Percentiles rank a stretch among this genome's conserved stretches.
Conservation (phyloP, 2,113 vertebrate genomes). For the Mionectes macconnelli region DNA sequence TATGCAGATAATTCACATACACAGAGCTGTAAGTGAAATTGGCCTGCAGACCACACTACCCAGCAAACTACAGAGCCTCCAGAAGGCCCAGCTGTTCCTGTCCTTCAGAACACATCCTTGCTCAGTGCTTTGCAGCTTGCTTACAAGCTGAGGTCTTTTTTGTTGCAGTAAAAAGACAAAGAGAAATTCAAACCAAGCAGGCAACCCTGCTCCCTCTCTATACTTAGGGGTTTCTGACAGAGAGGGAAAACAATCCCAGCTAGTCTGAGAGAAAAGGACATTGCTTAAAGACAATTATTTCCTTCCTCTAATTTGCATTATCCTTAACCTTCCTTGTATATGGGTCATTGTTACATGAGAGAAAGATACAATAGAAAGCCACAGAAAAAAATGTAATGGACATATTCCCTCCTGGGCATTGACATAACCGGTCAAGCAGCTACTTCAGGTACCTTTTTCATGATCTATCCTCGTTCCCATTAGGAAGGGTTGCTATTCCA, state of each 20-base stretch:
- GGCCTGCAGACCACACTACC: not conserved
- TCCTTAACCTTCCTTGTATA: not conserved
- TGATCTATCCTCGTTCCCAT: not conserved
- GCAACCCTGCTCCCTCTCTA: not conserved
- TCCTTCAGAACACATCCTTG: constrained; percentile 58
- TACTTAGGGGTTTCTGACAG: not conserved
- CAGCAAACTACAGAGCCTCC: not conserved
- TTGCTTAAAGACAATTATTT: not conserved
- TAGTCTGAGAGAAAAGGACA: constrained; percentile 29
- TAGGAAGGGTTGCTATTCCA: not conserved
- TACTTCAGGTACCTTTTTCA: not conserved
- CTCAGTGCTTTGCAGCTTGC: not conserved
- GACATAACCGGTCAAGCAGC: not conserved
- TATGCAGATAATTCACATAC: not conserved
- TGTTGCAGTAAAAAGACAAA: constrained; percentile 49
- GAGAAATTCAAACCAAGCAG: constrained; percentile 44
- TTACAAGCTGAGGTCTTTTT: constrained; percentile 21
- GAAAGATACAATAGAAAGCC: constrained; percentile 36
- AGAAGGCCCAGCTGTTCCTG: constrained; percentile 65
- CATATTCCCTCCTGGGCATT: constrained; percentile 42
- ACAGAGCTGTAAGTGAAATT: not conserved
- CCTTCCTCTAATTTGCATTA: not conserved
- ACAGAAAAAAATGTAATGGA: not conserved
- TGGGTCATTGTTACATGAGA: constrained; percentile 38
- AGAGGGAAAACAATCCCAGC: not conserved